Evolutionary conservation across 2,113 vertebrate species (phyloP).

Genomic region (Cacatua alba): DNA sequence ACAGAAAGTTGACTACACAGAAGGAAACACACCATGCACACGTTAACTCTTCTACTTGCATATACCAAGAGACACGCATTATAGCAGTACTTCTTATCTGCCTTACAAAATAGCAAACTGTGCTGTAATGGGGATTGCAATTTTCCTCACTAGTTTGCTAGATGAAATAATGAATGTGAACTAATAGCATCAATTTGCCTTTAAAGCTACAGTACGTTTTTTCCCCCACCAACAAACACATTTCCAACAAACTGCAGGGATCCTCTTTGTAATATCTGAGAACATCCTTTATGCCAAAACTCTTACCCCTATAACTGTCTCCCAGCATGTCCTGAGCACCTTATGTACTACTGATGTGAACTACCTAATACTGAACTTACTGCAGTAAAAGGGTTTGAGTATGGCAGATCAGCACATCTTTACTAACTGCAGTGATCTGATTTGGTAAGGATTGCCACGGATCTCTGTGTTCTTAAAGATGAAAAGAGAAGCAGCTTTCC

Average conservation of each 20-base stretch:
- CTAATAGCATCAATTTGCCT: not conserved
- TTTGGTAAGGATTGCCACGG: not conserved
- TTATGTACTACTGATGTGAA: not conserved
- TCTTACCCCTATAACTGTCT: not conserved
- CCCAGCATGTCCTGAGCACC: not conserved
- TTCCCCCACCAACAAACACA: not conserved
- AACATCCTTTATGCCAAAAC: not conserved
- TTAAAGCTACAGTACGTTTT: not conserved
- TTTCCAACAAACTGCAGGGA: not conserved
- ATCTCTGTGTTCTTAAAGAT: not conserved
- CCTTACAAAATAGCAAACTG: conserved; percentile 14
- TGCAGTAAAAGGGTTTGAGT: not conserved
- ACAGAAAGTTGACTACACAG: not conserved
- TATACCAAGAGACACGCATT: not conserved
- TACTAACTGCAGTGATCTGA: not conserved
- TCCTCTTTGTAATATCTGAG: not conserved
- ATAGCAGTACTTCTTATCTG: not conserved
- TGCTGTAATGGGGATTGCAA: not conserved
- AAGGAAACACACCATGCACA: not conserved
- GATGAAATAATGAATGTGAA: conserved; percentile 13
- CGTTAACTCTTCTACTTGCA: not conserved
- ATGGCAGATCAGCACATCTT: not conserved
- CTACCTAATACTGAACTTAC: fast-evolving
- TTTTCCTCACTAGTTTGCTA: conserved; percentile 37
- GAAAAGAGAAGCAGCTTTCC: not conserved